Conservation (phyloP, 2,797 vertebrate species). For the Coranthus polyacanthus region DNA sequence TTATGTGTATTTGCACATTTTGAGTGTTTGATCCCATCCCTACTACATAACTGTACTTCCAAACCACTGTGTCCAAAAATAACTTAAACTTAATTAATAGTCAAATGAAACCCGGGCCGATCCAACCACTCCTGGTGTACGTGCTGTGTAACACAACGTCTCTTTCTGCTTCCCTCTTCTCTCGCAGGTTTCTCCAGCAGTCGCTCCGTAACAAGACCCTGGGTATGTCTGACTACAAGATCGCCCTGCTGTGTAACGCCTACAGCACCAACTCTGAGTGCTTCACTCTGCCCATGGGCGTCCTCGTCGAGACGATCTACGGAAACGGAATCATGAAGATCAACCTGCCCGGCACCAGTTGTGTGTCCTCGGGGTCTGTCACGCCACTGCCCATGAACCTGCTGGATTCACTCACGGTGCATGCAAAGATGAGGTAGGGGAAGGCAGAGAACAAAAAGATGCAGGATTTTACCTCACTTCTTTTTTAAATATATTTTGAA, state of each 20-base stretch:
- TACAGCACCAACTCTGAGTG: slow-evolving; percentile 99
- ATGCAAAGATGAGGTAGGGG: slow-evolving; percentile 98
- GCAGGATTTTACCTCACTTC: no score
- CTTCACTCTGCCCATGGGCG: slow-evolving; percentile 98
- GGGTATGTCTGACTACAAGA: slow-evolving; percentile 99
- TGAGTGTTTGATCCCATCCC: no score
- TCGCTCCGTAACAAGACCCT: slow-evolving; percentile 96
- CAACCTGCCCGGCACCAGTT: slow-evolving; percentile 94
- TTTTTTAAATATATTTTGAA: no score
- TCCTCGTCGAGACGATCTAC: slow-evolving; percentile 97
- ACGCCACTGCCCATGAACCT: slow-evolving; percentile 98
- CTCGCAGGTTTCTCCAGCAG: slow-evolving; percentile 94
- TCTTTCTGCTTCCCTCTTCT: background rate
- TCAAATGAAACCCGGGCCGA: background rate
- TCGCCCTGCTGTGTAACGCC: slow-evolving; percentile 96
- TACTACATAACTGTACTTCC: no score
- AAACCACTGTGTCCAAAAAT: background rate
- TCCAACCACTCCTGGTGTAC: no score
- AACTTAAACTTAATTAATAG: no score
- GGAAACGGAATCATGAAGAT: slow-evolving; percentile 95
- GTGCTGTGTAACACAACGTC: no score
- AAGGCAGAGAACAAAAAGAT: no score
- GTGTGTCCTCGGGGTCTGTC: slow-evolving; percentile 94
- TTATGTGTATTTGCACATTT: no score
- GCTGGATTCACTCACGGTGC: slow-evolving; percentile 97